phyloP scores from a whole-genome alignment of 2,797 vertebrate species.

The Amblyraja radiata region DNA sequence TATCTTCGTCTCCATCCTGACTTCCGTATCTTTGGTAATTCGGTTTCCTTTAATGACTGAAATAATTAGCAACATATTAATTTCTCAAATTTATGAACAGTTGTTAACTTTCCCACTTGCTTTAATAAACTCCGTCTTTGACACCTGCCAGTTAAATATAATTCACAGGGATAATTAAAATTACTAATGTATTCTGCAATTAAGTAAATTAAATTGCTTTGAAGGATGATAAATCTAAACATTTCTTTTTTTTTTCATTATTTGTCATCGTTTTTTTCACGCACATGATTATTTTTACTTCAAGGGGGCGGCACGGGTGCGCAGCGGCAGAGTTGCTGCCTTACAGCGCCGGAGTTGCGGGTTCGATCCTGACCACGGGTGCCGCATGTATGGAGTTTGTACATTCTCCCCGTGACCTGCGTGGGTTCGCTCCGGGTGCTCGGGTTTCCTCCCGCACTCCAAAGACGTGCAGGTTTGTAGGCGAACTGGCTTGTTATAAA shows the following conservation, averaged over 20 bases:
- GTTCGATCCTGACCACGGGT: too few relatives aligned
- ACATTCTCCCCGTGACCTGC: too few relatives aligned
- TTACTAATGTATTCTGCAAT: constrained; percentile 35
- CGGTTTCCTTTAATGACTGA: neutral
- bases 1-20: neutral
- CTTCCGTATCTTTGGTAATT: neutral
- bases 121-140: constrained; percentile 6
- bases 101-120: neutral
- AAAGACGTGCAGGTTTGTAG: too few relatives aligned
- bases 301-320: too few relatives aligned
- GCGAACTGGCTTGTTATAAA: too few relatives aligned
- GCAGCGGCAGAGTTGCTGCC: too few relatives aligned
- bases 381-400: too few relatives aligned
- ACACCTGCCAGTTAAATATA: constrained; percentile 18
- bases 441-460: too few relatives aligned
- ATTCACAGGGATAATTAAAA: constrained; percentile 27
- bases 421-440: too few relatives aligned
- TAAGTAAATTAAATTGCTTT: constrained; percentile 32
- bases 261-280: neutral
- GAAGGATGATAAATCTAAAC: neutral
- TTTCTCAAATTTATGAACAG: constrained; percentile 27
- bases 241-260: neutral
- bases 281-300: neutral
- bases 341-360: too few relatives aligned
- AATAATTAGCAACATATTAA: constrained; percentile 20